A percentile compares a stretch with the other conserved stretches of the same genome.
phyloP scores from a whole-genome alignment of 2,113 vertebrate species.

The Lasiurus borealis region DNA sequence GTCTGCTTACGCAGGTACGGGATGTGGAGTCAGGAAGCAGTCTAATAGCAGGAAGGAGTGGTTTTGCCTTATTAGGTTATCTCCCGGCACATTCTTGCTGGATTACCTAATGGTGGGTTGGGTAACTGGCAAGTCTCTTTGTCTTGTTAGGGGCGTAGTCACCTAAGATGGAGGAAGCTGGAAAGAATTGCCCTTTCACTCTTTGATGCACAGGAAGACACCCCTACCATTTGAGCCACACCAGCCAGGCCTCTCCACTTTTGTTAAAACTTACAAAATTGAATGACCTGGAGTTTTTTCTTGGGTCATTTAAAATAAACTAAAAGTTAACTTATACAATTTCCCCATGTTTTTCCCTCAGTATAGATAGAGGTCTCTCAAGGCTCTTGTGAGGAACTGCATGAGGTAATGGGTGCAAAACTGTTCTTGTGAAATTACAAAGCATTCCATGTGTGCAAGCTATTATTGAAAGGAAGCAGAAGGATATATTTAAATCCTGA shows the following conservation, averaged over 20 bases:
- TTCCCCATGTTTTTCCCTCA: background rate
- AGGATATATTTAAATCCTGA: slow-evolving; percentile 72
- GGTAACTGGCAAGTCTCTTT: no score
- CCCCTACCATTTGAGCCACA: background rate
- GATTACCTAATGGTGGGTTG: no score
- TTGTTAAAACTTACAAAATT: background rate
- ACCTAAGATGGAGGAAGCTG: no score
- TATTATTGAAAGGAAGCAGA: slow-evolving; percentile 76
- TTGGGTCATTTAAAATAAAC: slow-evolving; percentile 31
- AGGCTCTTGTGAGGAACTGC: background rate
- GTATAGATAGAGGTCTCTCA: background rate
- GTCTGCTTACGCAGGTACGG: no score
- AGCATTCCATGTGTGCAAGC: slow-evolving; percentile 66
- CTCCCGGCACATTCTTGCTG: no score
- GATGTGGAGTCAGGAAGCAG: no score
- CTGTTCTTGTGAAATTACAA: slow-evolving; percentile 71
- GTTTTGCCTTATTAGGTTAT: no score
- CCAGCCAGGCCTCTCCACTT: background rate
- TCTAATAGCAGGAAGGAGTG: no score
- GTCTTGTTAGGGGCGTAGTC: no score
- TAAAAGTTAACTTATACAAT: slow-evolving; percentile 34
- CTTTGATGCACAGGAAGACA: background rate
- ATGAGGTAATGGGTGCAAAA: slow-evolving; percentile 65
- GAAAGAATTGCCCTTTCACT: no score
- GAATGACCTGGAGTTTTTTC: background rate